A percentile compares a stretch with the other conserved stretches of the same genome.
Evolutionary conservation across 2,797 vertebrate genomes (phyloP).

Genomic region (Helostoma temminkii): DNA sequence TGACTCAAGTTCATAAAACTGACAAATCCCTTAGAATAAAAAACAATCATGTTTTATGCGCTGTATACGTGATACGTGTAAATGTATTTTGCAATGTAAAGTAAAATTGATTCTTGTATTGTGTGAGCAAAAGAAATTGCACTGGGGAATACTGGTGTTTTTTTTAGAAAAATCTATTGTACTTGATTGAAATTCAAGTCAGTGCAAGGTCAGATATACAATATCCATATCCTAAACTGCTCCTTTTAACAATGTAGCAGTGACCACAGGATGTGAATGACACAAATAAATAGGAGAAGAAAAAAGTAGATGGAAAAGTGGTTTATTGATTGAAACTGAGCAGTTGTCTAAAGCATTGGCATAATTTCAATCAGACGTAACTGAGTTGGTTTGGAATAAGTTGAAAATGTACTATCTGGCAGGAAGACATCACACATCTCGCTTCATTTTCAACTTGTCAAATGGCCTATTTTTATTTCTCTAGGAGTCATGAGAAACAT

Average conservation of each 20-base stretch:
- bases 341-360: constrained; percentile 1
- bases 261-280: constrained; percentile 10
- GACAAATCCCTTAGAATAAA: constrained; percentile 12
- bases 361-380: constrained; percentile 13
- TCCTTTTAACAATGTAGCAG: neutral
- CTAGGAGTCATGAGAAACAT: constrained; percentile 20
- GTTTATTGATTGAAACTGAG: constrained; percentile 1
- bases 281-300: neutral
- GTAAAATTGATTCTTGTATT: constrained; percentile 3
- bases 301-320: neutral
- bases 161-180: constrained; percentile 4
- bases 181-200: constrained; percentile 29
- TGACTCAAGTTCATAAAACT: constrained; percentile 41
- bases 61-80: constrained; percentile 8
- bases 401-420: constrained; percentile 14
- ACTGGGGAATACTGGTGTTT: constrained; percentile 3
- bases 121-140: constrained; percentile 5
- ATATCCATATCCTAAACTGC: neutral
- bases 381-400: constrained; percentile 18
- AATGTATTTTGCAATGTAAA: constrained; percentile 4
- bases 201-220: constrained; percentile 8
- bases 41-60: constrained; percentile 30
- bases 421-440: constrained; percentile 9
- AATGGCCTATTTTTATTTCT: constrained; percentile 32
- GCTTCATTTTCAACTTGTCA: constrained; percentile 46